Evolutionary conservation across 2,888 invertebrate species (phyloP), one percentile per base, ranked within the genome.

Genomic region (Microctonus hyperodae): DNA sequence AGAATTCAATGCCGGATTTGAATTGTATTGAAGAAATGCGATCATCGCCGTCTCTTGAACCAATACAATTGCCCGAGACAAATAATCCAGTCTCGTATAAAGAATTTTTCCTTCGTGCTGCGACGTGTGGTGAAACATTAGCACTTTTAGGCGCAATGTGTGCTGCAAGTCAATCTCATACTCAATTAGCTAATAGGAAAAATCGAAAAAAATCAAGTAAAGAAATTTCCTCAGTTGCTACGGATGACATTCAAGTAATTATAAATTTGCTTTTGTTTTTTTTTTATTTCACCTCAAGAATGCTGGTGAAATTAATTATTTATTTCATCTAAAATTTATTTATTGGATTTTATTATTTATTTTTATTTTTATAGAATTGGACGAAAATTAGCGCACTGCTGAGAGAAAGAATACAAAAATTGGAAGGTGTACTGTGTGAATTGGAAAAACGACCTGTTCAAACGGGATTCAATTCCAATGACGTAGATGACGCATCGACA

Each of bases 71-170:
- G 5, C 80, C 79, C 6, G 76, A 78, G 20, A 70, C 72, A 13
- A 75, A 76, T 9, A 68, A 65, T 9, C 77, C 82, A 16, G 74
- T 78, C 56, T 80, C 83, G 22, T 84, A 79, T 66, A 80, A 78
- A 69, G 67, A 75, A 35, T 79, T 80, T 56, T 72, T 84, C 23
- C 68, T 84, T 10, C 73, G 84, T 70, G 82, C 82, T 23, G 74
- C 83, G n/a, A 84, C 83, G 2, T 83, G 82, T 63, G 80, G 83
- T 16, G 84, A 84, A 72, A 81, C 82, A 25, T 75, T 83, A 37
- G 79, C 81, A 13, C 76, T 82, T 28, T 70, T 84, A 50, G 76
- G 78, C 64, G 78, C 75, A 56, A 83, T 83, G 75, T 83, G 81
- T 72, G 74, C 76, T 63, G 72, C 76, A 10, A 75, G 73, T 16